phyloP scores from a whole-genome alignment of 2,113 vertebrate genomes.

The Neoarius graeffei region DNA sequence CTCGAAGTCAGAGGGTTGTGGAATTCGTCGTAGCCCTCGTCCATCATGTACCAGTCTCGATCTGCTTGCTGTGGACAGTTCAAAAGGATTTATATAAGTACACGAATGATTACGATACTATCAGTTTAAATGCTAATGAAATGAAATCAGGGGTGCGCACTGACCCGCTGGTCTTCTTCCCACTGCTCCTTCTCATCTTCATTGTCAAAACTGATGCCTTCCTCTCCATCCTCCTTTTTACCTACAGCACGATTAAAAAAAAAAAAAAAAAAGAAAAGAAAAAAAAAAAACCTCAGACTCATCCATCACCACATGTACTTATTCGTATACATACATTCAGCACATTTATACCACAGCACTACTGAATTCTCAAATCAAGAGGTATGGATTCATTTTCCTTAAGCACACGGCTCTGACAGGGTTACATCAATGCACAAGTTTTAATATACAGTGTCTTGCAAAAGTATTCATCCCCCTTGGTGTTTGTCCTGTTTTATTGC shows the following conservation, averaged over 20 bases:
- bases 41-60: conserved; percentile 99
- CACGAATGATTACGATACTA: background rate
- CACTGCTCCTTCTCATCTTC: conserved; percentile 91
- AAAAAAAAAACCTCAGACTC: too few relatives aligned
- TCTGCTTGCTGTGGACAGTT: conserved; percentile 86
- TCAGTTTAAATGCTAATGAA: too few relatives aligned
- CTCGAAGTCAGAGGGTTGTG: conserved; percentile 92
- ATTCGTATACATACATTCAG: too few relatives aligned
- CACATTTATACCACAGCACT: too few relatives aligned
- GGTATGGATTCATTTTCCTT: too few relatives aligned
- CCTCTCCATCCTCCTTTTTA: conserved; percentile 78
- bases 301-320: too few relatives aligned
- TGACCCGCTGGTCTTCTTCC: conserved; percentile 95
- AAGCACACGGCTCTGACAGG: too few relatives aligned
- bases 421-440: too few relatives aligned
- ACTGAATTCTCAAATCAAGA: background rate
- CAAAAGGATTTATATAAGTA: conserved; percentile 15
- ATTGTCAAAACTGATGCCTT: conserved; percentile 86
- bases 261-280: too few relatives aligned
- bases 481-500: too few relatives aligned
- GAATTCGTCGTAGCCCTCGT: conserved; percentile 95
- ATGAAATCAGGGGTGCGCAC: background rate
- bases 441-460: too few relatives aligned
- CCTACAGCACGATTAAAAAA: conserved; percentile 63
- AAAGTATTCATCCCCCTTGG: too few relatives aligned